These are phyloP conservation scores for Wasmannia auropunctata DNA, from an alignment of 1,140 invertebrate species.

Conservation along the genomic window DNA sequence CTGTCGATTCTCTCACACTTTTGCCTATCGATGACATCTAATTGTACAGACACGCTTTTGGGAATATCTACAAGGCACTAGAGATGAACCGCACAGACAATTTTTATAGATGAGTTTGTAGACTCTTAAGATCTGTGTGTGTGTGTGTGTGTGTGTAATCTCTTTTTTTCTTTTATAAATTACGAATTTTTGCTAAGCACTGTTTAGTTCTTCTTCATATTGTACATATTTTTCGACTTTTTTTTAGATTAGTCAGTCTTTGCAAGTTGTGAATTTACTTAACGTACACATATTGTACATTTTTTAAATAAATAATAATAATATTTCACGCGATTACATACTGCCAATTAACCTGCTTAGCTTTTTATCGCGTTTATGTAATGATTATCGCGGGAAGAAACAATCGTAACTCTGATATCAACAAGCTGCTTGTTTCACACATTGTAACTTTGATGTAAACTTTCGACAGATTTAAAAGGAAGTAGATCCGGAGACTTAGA, in stretches of 20 bases:
- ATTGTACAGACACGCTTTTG: constrained; percentile 70
- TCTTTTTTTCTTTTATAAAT: not conserved
- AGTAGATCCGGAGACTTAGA: not conserved
- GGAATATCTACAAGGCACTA: constrained; percentile 82
- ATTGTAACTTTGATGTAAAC: not conserved
- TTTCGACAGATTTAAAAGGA: not conserved
- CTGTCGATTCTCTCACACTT: not conserved
- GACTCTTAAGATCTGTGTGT: not conserved
- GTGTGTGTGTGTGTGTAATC: not conserved
- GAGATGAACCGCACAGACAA: constrained; percentile 72
- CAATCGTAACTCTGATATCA: not conserved
- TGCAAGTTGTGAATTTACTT: not conserved
- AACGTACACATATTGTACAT: not conserved
- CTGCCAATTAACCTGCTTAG: not conserved
- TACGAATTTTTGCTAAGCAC: not conserved
- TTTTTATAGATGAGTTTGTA: not conserved
- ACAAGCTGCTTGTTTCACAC: not conserved
- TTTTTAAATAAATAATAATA: not conserved
- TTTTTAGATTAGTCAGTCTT: constrained; percentile 11
- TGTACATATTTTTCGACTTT: constrained; percentile 28
- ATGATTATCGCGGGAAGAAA: not conserved
- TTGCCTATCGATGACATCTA: constrained; percentile 65
- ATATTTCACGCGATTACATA: not conserved
- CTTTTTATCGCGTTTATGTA: not conserved
- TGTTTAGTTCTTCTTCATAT: not conserved